phyloP scores from a whole-genome alignment of 2,113 vertebrate genomes.

The Protomyctophum bolini region DNA sequence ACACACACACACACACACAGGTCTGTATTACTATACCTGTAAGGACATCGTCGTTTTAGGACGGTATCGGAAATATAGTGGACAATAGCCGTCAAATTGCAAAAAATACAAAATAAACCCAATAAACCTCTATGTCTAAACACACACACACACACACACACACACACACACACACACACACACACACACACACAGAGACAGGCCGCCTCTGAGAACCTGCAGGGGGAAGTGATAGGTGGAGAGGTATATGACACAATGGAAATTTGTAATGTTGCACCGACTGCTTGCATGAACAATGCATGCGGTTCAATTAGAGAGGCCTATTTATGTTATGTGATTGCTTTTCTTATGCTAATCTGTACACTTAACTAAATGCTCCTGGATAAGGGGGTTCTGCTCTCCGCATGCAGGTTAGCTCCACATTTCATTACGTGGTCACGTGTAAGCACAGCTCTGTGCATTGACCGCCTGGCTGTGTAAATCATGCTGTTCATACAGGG shows the following conservation, averaged over 20 bases:
- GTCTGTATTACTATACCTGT: no score
- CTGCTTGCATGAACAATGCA: constrained; percentile 67
- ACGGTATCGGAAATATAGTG: no score
- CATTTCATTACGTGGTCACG: constrained; percentile 67
- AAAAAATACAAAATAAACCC: no score
- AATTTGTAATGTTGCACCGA: constrained; percentile 39
- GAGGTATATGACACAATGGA: constrained; percentile 30
- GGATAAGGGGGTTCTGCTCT: constrained; percentile 42
- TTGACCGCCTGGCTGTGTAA: constrained; percentile 52
- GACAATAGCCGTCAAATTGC: no score
- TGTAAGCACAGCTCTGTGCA: constrained; percentile 42
- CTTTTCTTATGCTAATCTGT: constrained; percentile 74
- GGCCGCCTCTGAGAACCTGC: constrained; percentile 20
- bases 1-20: not conserved
- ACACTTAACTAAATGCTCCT: constrained; percentile 71
- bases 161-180: constrained; percentile 8
- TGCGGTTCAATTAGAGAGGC: constrained; percentile 67
- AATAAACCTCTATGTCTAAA: not conserved
- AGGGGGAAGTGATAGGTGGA: constrained; percentile 15
- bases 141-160: not conserved
- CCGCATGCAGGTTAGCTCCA: constrained; percentile 50
- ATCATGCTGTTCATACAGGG: constrained; percentile 59
- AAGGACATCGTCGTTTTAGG: no score
- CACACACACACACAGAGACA: constrained; percentile 8
- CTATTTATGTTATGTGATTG: constrained; percentile 67